Percentiles rank a stretch among this genome's conserved stretches.
Evolutionary conservation across 2,888 invertebrate species (phyloP).

Genomic region (Leptopilina myrica): DNA sequence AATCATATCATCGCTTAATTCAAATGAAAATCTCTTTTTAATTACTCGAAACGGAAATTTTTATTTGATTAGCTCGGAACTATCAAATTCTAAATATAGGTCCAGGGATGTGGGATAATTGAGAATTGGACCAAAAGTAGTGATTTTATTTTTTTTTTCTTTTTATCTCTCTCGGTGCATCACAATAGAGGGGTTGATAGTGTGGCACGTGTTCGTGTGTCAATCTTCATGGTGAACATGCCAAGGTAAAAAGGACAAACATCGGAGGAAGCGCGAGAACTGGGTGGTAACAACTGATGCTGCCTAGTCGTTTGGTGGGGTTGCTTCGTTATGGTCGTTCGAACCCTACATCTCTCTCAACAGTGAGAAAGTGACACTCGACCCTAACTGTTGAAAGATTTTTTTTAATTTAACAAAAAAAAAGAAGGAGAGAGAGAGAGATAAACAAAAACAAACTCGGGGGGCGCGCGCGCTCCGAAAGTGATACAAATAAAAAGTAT

Average conservation of each 20-base stretch:
- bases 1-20: constrained; percentile 12
- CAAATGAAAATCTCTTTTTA: not conserved
- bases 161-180: not conserved
- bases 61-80: too few species aligned
- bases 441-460: too few species aligned
- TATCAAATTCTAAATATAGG: too few species aligned
- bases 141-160: not conserved
- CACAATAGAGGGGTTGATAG: not conserved
- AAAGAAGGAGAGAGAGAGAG: not conserved
- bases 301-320: constrained; percentile 35
- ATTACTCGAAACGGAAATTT: not conserved
- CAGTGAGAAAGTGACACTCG: constrained; percentile 41
- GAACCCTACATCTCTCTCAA: constrained; percentile 34
- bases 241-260: constrained; percentile 39
- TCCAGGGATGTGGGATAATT: too few species aligned
- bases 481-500: too few species aligned
- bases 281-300: constrained; percentile 31
- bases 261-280: constrained; percentile 28
- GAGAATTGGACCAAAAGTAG: too few species aligned
- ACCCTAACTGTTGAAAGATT: constrained; percentile 27
- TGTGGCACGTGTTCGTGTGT: constrained; percentile 11
- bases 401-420: not conserved
- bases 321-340: constrained; percentile 36
- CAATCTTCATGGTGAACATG: constrained; percentile 29
- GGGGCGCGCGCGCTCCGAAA: too few species aligned